Conservation (phyloP, 2,113 vertebrate species). For the Vicugna pacos region DNA sequence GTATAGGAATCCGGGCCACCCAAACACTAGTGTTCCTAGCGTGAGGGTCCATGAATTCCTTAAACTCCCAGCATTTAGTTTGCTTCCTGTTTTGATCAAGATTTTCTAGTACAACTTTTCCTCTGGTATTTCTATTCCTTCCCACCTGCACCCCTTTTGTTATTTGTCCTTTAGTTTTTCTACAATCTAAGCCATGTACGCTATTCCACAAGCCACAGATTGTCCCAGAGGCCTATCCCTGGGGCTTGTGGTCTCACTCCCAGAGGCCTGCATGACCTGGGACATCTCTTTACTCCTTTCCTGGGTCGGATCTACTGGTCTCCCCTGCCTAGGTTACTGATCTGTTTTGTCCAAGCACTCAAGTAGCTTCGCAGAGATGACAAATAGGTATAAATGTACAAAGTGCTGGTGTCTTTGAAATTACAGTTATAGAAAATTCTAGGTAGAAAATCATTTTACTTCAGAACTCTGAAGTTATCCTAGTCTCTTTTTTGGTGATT, state of each 20-base stretch:
- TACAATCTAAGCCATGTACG: background rate
- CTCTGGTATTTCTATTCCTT: background rate
- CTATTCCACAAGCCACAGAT: background rate
- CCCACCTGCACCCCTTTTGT: background rate
- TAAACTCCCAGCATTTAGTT: background rate
- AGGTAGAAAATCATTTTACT: background rate
- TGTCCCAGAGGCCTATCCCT: background rate
- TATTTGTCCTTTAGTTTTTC: background rate
- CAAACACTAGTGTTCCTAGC: background rate
- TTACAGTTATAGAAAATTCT: background rate
- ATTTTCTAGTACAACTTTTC: background rate
- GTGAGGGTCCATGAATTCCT: background rate
- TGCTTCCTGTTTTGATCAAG: background rate
- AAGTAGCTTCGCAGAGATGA: background rate
- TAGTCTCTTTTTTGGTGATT: background rate
- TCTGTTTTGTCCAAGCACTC: background rate
- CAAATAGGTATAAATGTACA: accelerated
- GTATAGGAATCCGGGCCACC: background rate
- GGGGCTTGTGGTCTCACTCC: background rate
- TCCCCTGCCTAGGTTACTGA: background rate
- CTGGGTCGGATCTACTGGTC: background rate
- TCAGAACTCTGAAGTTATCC: background rate
- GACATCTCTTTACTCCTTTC: background rate
- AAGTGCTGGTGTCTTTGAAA: background rate
- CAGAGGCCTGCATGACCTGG: too few relatives aligned